Conservation (phyloP, 2,797 vertebrate genomes). For the Kryptolebias ocellatus region DNA sequence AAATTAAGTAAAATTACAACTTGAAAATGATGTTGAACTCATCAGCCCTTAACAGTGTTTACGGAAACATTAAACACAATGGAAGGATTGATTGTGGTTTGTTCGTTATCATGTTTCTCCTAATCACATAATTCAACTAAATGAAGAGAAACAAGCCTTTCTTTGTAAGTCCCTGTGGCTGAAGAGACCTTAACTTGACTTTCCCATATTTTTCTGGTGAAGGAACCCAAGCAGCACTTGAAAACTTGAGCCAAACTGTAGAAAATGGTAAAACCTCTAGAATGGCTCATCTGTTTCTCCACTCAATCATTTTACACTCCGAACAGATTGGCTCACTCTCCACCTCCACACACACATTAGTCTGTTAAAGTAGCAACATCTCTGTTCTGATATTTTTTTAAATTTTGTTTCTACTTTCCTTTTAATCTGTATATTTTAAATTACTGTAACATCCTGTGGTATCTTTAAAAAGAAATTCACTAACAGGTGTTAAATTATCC, state of each 20-base stretch:
- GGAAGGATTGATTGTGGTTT: not conserved
- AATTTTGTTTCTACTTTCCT: no score
- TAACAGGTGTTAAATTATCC: no score
- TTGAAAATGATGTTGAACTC: not conserved
- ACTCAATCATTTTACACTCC: not conserved
- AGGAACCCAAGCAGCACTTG: not conserved
- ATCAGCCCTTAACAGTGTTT: not conserved
- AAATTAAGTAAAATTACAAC: slow-evolving; percentile 1
- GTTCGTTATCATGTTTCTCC: slow-evolving; percentile 1
- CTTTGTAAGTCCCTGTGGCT: slow-evolving; percentile 8
- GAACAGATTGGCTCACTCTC: not conserved
- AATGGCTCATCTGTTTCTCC: not conserved
- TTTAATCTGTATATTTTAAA: no score
- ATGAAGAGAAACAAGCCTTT: slow-evolving; percentile 14
- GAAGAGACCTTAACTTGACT: not conserved
- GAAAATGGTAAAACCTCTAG: not conserved
- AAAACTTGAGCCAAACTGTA: not conserved
- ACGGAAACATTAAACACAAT: not conserved
- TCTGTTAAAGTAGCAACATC: no score
- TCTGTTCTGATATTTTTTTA: no score
- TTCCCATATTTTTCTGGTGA: slow-evolving; percentile 24
- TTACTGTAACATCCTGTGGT: no score
- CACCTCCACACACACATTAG: no score
- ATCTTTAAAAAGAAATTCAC: no score
- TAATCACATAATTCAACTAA: slow-evolving; percentile 16